Base-by-base conservation (phyloP, 2,113 vertebrate genomes). In the Pedionomus torquatus region DNA sequence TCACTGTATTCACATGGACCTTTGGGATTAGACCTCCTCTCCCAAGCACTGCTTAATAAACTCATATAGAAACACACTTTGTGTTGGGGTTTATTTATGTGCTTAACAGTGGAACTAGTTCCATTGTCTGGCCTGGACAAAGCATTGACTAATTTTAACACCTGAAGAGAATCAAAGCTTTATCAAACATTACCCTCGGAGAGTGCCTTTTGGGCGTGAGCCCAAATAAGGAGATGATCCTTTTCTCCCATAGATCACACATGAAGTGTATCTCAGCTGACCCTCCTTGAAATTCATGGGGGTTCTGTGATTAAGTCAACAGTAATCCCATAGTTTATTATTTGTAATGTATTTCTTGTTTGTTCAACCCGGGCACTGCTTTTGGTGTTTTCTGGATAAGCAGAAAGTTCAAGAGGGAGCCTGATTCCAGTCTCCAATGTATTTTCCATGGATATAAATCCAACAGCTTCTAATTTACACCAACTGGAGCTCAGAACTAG, bases 331-430 rank as follows among this genome's bases (percentile, higher is more conserved):
- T 5, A 23, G 81, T 95, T 95, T 90, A 79, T 94, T 96, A 93
- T 94, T 87, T 69, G 66, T 89, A 75, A 66, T 63, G 51, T 52
- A 46, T 89, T 96, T 96, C 84, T 87, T 97, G 90, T 94, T 97
- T 95, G 61, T 74, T 86, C 92, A 95, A 91, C 89, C 66, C 9
- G 0, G 72, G 70, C 81, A 31, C 52, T 69, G 77, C 21, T 88
- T 92, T 91, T 85, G 48, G 41, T 64, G 44, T 76, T 93, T 94
- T 85, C 66, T 2, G 8, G 64, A 41, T 46, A 92, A 81, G 63
- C 74, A 96, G 49, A 75, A 89, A 93, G 89, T 91, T 95, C 87
- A 92, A 51, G 65, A 51, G 55, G 69, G 72, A 93, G 49, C 39
- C 43, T 39, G 24, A 79, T 83, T 95, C 71, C 48, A 52, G 60